These are phyloP conservation scores for Argyrosomus japonicus DNA, from an alignment of 2,113 vertebrate species.

Conservation along the genomic window DNA sequence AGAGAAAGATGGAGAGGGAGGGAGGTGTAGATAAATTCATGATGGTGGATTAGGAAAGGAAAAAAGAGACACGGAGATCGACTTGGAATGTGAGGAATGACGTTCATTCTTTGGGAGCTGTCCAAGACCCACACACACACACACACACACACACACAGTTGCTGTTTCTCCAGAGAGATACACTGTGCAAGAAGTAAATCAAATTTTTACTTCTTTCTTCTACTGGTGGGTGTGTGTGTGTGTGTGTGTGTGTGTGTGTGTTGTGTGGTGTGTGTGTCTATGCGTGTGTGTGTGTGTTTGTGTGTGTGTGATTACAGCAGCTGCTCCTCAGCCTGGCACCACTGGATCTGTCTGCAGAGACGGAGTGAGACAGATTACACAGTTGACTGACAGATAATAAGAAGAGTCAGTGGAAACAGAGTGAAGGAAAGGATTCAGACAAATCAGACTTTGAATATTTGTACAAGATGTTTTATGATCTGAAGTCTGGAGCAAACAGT, in stretches of 20 bases:
- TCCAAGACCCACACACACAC: constrained; percentile 20
- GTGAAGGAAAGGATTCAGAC: background rate
- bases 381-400: constrained; percentile 29
- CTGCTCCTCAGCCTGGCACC: constrained; percentile 49
- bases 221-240: background rate
- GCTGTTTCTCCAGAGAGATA: no score
- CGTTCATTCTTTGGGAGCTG: constrained; percentile 11
- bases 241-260: background rate
- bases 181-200: constrained; percentile 22
- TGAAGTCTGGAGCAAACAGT: background rate
- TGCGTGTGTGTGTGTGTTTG: constrained; percentile 16
- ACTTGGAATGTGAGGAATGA: constrained; percentile 64
- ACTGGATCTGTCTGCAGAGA: constrained; percentile 31
- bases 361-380: constrained; percentile 28
- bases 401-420: background rate
- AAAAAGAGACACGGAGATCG: constrained; percentile 16
- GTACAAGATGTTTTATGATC: background rate
- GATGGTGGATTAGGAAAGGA: constrained; percentile 15
- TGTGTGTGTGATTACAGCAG: constrained; percentile 33
- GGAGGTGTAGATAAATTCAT: background rate
- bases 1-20: background rate
- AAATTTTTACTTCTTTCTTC: background rate
- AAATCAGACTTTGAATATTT: background rate
- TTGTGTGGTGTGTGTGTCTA: constrained; percentile 2
- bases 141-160: constrained; percentile 6